These are phyloP conservation scores for Mustelus asterias DNA, from an alignment of 2,113 vertebrate species.

Conservation along the genomic window DNA sequence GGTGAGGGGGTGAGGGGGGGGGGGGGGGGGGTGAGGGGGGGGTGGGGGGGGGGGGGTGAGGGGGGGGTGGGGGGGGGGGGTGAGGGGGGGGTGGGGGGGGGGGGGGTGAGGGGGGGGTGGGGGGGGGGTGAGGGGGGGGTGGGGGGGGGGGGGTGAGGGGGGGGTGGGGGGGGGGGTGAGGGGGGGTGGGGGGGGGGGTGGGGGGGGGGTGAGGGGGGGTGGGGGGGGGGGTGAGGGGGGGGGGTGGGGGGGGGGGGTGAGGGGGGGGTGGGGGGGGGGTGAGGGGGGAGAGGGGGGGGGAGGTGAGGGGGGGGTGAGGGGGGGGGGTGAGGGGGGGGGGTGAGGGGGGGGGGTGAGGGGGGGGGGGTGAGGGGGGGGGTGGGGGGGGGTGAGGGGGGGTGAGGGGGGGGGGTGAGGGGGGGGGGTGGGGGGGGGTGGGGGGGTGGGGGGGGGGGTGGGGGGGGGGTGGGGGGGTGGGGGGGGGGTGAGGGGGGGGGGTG, in stretches of 20 bases:
- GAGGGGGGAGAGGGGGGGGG: too few relatives aligned
- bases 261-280: too few relatives aligned
- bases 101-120: neutral
- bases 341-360: too few relatives aligned
- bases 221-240: neutral
- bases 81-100: neutral
- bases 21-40: neutral
- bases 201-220: neutral
- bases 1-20: constrained; percentile 49
- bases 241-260: neutral
- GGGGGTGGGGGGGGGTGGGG: too few relatives aligned
- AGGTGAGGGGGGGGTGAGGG: too few relatives aligned
- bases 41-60: too few relatives aligned
- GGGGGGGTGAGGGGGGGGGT: neutral
- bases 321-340: neutral
- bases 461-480: too few relatives aligned
- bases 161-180: neutral
- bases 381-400: neutral
- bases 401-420: neutral
- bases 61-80: neutral
- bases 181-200: neutral
- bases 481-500: too few relatives aligned
- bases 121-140: neutral
- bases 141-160: too few relatives aligned
- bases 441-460: too few relatives aligned